Base-by-base conservation (phyloP, 1,140 invertebrate species). In the Cyclargus thomasi region DNA sequence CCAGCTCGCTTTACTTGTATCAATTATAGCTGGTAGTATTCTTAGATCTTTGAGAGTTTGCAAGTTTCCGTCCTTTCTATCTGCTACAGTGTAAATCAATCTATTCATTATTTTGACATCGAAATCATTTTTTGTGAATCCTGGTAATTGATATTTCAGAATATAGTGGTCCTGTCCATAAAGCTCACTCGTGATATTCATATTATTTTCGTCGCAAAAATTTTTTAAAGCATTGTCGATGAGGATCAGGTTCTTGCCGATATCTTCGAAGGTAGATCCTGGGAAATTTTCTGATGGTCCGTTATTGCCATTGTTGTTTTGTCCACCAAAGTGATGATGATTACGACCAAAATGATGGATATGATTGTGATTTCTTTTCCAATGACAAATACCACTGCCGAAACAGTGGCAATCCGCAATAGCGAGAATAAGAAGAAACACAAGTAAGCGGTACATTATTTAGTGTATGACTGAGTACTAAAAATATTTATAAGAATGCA, bases 91-190 rank as follows among this genome's bases (percentile, higher is more conserved):
- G 1, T 67, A 17, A 16, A 71, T 63, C 16, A 71, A 10, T 17
- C 70, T 36, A 63, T 65, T 17, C 14, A 36, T 20, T 22, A 65
- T 53, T 55, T 65, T 67, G 16, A 71, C 18, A 14, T 29, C 67
- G 1, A 68, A 16, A 18, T 64, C 36, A 0, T 22, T n/a, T 14
- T 65, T 18, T 29, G 47, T 17, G 11, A 29, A 55, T 55, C 62
- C 70, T 10, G 63, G 36, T 14, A 71, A 1, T 18, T 22, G 10
- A 35, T 71, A 71, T 63, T 67, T 68, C 2, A 70, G 65, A 14
- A 47, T 53, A 36, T 67, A 70, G 7, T 17, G 23, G 11, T 67
- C 62, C 0, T 10, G 20, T n/a, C 59, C 69, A 16, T 70, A 67
- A 2, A 55, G 53, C 59, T 64, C 65, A 14, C 29, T 67, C 2